Evolutionary conservation across 2,888 invertebrate genomes (phyloP).

Genomic region (Lamellibrachia satsuma): DNA sequence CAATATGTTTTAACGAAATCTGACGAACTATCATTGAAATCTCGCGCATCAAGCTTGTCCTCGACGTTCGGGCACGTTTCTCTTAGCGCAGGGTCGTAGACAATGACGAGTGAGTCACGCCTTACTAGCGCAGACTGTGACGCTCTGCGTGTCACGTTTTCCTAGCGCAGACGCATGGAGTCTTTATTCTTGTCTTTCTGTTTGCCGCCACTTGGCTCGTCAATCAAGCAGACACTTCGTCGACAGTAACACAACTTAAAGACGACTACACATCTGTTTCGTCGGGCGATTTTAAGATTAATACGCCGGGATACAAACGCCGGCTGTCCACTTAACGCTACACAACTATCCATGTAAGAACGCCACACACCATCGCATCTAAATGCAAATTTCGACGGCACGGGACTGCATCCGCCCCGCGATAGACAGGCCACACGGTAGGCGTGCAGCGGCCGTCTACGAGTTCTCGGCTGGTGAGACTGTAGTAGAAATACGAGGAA

Average conservation of each 20-base stretch:
- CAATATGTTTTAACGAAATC: background rate
- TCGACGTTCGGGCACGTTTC: background rate
- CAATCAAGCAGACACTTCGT: background rate
- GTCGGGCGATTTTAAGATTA: background rate
- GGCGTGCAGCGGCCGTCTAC: background rate
- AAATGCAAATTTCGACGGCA: background rate
- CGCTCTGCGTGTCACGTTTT: background rate
- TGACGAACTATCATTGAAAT: background rate
- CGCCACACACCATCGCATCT: background rate
- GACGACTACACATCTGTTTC: background rate
- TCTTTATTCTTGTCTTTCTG: background rate
- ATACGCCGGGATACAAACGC: background rate
- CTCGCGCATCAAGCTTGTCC: background rate
- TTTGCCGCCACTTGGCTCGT: background rate
- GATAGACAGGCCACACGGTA: slow-evolving; percentile 17
- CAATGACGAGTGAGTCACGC: no score
- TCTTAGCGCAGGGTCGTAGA: background rate
- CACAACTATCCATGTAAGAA: background rate
- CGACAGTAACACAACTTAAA: background rate
- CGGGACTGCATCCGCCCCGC: background rate
- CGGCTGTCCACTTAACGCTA: slow-evolving; percentile 6
- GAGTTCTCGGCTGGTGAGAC: background rate
- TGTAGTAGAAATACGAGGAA: slow-evolving; percentile 12
- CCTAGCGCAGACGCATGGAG: background rate
- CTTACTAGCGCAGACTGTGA: background rate